These are phyloP conservation scores for Ashinkailepas kermadecensis DNA, from an alignment of 2,888 invertebrate species.

Conservation along the genomic window DNA sequence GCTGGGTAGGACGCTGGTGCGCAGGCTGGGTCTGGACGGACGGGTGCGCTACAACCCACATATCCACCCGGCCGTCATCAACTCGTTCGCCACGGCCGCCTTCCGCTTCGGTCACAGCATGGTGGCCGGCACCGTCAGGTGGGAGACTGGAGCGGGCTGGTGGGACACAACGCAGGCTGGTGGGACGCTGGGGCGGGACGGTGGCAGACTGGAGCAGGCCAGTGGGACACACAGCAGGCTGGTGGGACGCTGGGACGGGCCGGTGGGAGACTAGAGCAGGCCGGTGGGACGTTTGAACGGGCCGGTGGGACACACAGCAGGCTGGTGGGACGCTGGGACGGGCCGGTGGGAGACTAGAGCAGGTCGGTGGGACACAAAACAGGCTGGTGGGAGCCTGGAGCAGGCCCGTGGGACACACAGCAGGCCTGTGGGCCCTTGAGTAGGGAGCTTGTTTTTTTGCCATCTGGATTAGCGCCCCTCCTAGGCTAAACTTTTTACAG, in stretches of 20 bases:
- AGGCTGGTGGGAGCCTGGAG: too few relatives aligned
- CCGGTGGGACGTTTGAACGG: background rate
- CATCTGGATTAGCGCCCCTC: too few relatives aligned
- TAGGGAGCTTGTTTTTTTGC: too few relatives aligned
- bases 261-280: background rate
- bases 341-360: too few relatives aligned
- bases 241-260: background rate
- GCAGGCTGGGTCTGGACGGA: conserved; percentile 36
- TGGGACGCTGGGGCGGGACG: background rate
- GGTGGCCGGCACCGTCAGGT: conserved; percentile 29
- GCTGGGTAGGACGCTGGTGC: conserved; percentile 46
- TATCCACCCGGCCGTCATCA: conserved; percentile 26
- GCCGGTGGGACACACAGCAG: background rate
- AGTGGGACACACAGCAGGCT: background rate
- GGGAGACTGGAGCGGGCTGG: conserved; percentile 27
- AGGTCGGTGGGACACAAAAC: too few relatives aligned
- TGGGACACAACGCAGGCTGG: background rate
- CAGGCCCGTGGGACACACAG: too few relatives aligned
- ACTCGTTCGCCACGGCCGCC: conserved; percentile 30
- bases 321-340: too few relatives aligned
- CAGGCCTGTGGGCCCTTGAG: too few relatives aligned
- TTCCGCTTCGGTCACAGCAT: conserved; percentile 33
- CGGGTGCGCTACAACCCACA: conserved; percentile 24
- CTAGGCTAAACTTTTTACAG: too few relatives aligned
- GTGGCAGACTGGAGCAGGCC: background rate